Base-by-base conservation (phyloP, 2,888 invertebrate genomes). In the Blera fallax region DNA sequence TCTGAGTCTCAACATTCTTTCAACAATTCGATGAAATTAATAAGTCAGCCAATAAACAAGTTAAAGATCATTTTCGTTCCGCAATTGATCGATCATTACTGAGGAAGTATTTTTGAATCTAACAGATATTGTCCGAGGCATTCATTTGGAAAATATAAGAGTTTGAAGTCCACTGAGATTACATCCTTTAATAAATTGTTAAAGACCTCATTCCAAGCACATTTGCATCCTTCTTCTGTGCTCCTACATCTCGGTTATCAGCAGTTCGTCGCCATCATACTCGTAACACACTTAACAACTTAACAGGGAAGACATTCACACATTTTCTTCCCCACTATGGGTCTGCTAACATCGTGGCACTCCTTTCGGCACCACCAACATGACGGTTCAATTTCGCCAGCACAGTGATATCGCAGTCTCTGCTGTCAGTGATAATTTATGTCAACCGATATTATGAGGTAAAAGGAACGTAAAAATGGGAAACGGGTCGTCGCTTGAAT, bases 371-470 rank as follows among this genome's bases (percentile, higher is more conserved):
- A 40, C 18, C 10, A 14, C 70, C 8, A 32, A 76, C 21, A 76
- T 74, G 79, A 80, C 37, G 73, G 74, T 84, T 48, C 48, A 48
- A 48, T 48, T 48, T 7, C 48, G 10, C 18, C 64, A 14, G 32
- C 27, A 62, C 65, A 70, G 18, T 69, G 82, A 60, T 67, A 83
- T 62, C 54, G n/a, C 45, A 24, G 27, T 80, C 69, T 58, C 43
- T 14, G 7, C 45, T 84, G 84, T 74, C 84, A 70, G 64, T 52
- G 84, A 79, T 84, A 80, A 84, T 84, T 84, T 84, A 84, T 80
- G 14, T 80, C 84, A 80, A 70, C 24, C 56, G 21, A 64, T 74
- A 34, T 79, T 74, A 73, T 78, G 82, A 64, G 43, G 60, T 58
- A 58, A 65, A 56, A 16, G 8, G 14, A 60, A 69, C 54, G 40